Base-by-base conservation (phyloP, 1,140 invertebrate species). In the Euura saliciscinereae region DNA sequence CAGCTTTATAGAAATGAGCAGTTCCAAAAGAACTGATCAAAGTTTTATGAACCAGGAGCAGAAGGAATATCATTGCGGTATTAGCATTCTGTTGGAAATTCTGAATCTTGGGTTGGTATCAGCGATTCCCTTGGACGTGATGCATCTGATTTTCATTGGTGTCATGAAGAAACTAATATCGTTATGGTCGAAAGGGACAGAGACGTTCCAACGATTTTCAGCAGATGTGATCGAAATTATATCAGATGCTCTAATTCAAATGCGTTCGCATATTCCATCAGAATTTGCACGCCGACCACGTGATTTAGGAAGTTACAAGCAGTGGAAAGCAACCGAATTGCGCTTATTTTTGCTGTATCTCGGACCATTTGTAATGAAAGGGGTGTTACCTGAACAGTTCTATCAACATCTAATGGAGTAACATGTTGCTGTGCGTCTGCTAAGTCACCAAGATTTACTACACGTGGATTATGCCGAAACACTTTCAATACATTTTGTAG, bases 311-410 rank as follows among this genome's bases (percentile, higher is more conserved):
- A 72, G 76, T 65, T 71, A 76, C 43, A 71, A 73, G n/a, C 66
- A 74, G 8, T 86, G 79, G 79, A 85, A 85, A 77, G 81, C 81
- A 2, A 81, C 83, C 11, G 82, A 86, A 76, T 79, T 79, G 28
- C 28, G 28, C 28, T 28, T 28, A 28, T 28, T 28, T 28, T 28
- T 28, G 28, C 28, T 28, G 28, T 85, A 85, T 70, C 71, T 73
- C 43, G 79, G 76, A 3, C 80, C 80, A 13, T 43, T 84, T n/a
- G 73, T 78, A 68, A 76, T 85, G 28, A 70, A 68, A 59, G 42
- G 73, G 44, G 11, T 74, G 28, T 46, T 79, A 7, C 59, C 64
- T 28, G 0, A 13, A 46, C 11, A 73, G 4, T 43, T 67, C 44
- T 79, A 78, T 73, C 51, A 75, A 68, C 75, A 82, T 69, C 73